Base-by-base conservation (phyloP, 2,888 invertebrate genomes). In the Sabatieria punctata region DNA sequence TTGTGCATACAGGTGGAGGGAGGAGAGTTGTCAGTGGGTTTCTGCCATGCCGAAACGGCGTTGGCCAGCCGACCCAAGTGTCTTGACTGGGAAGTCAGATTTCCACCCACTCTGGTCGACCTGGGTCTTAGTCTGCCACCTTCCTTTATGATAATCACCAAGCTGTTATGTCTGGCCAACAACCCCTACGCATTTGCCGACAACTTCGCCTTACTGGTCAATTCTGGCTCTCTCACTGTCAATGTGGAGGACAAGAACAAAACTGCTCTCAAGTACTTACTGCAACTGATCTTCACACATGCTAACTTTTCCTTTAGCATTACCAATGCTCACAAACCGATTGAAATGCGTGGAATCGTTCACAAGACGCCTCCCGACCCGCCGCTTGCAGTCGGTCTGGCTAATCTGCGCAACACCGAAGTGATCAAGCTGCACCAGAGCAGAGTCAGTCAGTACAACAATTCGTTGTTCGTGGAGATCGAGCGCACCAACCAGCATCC, bases 171-270 rank as follows among this genome's bases (percentile, higher is more conserved):
- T 15, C 8, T 30, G 30, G 15, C 8, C 8, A 8, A 15, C 30
- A 57, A 57, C 45, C 55, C 55, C n/a, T 51, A 55, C 45, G 46
- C 47, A 6, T 57, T 52, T 38, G 51, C 51, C n/a, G 50, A 54
- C 35, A 57, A 57, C 45, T 54, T 52, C 21, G 49, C 50, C 18
- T 45, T 49, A 30, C 46, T 57, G 8, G 51, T 55, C 15, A 54
- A 54, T 8, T 55, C 55, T 1, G 57, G 55, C 37, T 54, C 53
- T 21, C 37, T 57, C 13, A 52, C 54, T 15, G 41, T 52, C 3
- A 49, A 50, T 39, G 43, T 57, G 8, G 8, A 11, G 30, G 30
- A 30, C n/a, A n/a, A n/a, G n/a, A n/a, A n/a, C n/a, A n/a, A n/a
- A n/a, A n/a, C n/a, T n/a, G n/a, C n/a, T n/a, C n/a, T n/a, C n/a